Conservation (phyloP, 2,113 vertebrate genomes). For the Thoracochromis brauschi region DNA sequence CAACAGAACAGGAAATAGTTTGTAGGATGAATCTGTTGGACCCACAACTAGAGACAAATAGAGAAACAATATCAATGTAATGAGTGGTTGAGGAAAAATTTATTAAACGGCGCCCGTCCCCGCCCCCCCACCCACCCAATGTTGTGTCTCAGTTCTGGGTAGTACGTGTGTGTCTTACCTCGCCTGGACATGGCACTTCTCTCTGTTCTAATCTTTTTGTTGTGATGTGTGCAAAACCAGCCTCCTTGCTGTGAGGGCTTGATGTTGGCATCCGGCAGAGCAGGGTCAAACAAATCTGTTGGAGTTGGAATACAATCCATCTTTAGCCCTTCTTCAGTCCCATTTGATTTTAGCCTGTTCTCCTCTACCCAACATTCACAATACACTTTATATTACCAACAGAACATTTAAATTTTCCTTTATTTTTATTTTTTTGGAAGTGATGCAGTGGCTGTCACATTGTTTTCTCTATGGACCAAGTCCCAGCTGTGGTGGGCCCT, state of each 20-base stretch:
- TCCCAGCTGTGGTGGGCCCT: slow-evolving; percentile 28
- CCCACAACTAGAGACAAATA: slow-evolving; percentile 2
- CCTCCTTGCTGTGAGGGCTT: slow-evolving; percentile 1
- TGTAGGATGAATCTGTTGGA: not conserved
- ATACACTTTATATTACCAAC: not conserved
- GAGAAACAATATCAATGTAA: not conserved
- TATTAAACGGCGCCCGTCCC: not conserved
- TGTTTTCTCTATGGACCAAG: slow-evolving; percentile 21
- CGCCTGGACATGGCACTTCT: not conserved
- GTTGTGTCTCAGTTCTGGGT: not conserved
- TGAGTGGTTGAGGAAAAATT: not conserved
- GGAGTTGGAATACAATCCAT: slow-evolving; percentile 7
- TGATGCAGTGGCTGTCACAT: not conserved
- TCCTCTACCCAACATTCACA: not conserved
- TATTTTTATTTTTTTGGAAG: not conserved
- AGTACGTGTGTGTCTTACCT: slow-evolving; percentile 20
- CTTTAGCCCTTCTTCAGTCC: not conserved
- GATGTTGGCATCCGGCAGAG: not conserved
- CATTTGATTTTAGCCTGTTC: not conserved
- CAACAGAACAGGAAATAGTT: slow-evolving; percentile 25
- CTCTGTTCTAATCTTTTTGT: not conserved
- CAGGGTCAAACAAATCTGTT: slow-evolving; percentile 6
- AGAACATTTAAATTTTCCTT: not conserved
- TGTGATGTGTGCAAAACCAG: not conserved
- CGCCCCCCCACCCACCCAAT: not conserved